Conservation (phyloP, 2,888 invertebrate species). For the Catonia carolina region DNA sequence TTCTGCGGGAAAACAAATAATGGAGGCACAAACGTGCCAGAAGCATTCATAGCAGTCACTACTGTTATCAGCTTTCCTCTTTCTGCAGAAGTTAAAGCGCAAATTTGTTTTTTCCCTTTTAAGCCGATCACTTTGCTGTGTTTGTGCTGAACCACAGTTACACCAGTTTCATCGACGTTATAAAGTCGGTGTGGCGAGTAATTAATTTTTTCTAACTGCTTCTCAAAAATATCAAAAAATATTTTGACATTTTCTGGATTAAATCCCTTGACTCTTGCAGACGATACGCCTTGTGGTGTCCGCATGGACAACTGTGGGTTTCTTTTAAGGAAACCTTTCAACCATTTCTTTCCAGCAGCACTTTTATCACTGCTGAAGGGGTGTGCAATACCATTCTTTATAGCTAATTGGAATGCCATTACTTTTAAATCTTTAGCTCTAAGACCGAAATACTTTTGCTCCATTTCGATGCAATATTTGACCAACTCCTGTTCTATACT, state of each 20-base stretch:
- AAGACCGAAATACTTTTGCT: slow-evolving; percentile 20
- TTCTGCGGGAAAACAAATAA: too few relatives aligned
- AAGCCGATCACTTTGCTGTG: too few relatives aligned
- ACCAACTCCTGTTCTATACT: slow-evolving; percentile 16
- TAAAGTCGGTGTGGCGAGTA: slow-evolving; percentile 34
- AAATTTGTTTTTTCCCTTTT: slow-evolving; percentile 38
- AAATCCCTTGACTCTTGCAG: slow-evolving; percentile 24
- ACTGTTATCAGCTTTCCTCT: slow-evolving; percentile 37
- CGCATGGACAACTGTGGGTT: slow-evolving; percentile 23
- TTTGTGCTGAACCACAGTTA: slow-evolving; percentile 37
- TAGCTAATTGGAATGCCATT: slow-evolving; percentile 6
- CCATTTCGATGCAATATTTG: slow-evolving; percentile 15
- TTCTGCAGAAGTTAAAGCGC: slow-evolving; percentile 38
- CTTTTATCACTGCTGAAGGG: background rate
- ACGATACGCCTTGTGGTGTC: slow-evolving; percentile 23
- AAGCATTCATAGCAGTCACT: slow-evolving; percentile 36
- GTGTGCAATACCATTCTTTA: slow-evolving; percentile 8
- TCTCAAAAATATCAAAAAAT: slow-evolving; percentile 26
- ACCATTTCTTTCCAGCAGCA: slow-evolving; percentile 19
- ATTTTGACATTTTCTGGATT: slow-evolving; percentile 16
- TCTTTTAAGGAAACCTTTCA: slow-evolving; percentile 19
- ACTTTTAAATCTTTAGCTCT: slow-evolving; percentile 12
- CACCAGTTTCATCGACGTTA: slow-evolving; percentile 40
- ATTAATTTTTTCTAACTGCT: too few relatives aligned
- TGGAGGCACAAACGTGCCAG: too few relatives aligned